Conservation (phyloP, 92 coral and sea anemone genomes). For the Zoanthus sociatus region DNA sequence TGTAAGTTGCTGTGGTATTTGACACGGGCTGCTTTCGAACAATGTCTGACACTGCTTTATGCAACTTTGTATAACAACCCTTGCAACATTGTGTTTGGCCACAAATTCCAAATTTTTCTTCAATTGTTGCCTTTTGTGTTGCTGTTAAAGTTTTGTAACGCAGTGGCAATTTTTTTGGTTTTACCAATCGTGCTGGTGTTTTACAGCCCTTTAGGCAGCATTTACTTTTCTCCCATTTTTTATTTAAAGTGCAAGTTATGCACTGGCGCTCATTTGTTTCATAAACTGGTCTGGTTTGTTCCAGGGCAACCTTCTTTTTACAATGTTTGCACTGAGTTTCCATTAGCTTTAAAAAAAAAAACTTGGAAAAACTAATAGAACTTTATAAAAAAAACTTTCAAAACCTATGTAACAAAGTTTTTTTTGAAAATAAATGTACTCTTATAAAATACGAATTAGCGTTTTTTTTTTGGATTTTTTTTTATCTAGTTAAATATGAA, state of each 20-base stretch:
- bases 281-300: not conserved
- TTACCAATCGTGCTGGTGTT: not conserved
- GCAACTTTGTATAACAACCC: not conserved
- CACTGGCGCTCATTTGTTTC: not conserved
- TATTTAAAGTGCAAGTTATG: not conserved
- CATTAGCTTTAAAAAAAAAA: not conserved
- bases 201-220: no score
- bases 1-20: not conserved
- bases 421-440: no score
- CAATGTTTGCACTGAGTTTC: not conserved
- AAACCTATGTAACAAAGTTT: no score
- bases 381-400: no score
- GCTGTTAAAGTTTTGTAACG: not conserved
- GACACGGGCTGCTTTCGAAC: not conserved
- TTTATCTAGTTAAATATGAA: no score
- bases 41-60: slow-evolving; percentile 13
- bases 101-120: not conserved
- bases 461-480: no score
- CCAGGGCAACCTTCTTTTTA: not conserved
- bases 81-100: slow-evolving; percentile 28
- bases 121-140: not conserved
- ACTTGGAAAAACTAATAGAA: no score
- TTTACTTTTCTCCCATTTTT: not conserved
- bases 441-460: no score
- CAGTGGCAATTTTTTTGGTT: not conserved